These are phyloP conservation scores for Leptodactylus fallax DNA, from an alignment of 2,797 vertebrate species.

Conservation along the genomic window DNA sequence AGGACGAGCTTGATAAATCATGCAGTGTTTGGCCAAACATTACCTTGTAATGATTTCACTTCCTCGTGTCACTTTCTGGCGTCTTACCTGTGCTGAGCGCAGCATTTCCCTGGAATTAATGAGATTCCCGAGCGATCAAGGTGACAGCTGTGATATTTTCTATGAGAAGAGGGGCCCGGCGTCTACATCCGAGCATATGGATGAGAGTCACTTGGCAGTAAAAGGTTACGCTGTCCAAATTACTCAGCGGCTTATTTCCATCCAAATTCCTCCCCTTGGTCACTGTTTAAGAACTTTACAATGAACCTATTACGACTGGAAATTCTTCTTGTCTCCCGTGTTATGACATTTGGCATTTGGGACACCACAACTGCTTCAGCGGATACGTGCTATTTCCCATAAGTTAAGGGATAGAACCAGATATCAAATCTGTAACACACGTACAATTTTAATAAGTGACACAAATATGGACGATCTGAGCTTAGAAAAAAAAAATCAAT, in stretches of 20 bases:
- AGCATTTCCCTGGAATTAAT: slow-evolving; percentile 49
- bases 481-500: background rate
- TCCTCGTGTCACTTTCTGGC: background rate
- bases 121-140: slow-evolving; percentile 32
- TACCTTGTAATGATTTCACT: slow-evolving; percentile 30
- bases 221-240: slow-evolving; percentile 61
- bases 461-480: background rate
- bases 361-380: background rate
- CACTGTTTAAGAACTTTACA: slow-evolving; percentile 25
- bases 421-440: background rate
- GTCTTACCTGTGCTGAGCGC: slow-evolving; percentile 54
- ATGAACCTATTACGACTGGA: slow-evolving; percentile 35
- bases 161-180: slow-evolving; percentile 43
- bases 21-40: slow-evolving; percentile 21
- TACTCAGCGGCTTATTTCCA: slow-evolving; percentile 42
- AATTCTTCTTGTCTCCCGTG: background rate
- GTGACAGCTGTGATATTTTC: slow-evolving; percentile 64
- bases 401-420: background rate
- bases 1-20: slow-evolving; percentile 37
- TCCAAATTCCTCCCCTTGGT: slow-evolving; percentile 30
- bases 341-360: slow-evolving; percentile 12
- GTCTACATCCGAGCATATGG: slow-evolving; percentile 60
- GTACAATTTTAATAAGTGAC: background rate
- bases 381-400: background rate
- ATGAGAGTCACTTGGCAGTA: slow-evolving; percentile 53